Evolutionary conservation across 2,888 invertebrate species (phyloP), one percentile per base, ranked within the genome.

Genomic region (Eristalis intricaria): DNA sequence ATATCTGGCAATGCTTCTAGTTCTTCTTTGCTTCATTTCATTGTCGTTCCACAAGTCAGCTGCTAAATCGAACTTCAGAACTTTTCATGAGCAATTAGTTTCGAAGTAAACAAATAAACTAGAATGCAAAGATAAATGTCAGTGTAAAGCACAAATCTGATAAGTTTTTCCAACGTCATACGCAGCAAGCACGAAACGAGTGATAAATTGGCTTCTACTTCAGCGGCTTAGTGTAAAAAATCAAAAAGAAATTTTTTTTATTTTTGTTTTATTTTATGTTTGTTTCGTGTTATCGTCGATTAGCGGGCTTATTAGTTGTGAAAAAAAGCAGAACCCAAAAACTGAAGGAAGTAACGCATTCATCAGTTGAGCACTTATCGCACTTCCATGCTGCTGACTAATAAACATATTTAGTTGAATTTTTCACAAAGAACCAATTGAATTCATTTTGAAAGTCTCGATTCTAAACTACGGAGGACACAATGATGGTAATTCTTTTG

Each of bases 81-180:
- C 26, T 19, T 11, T 71, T 32, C 58, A 64, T 38, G 71, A 64
- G 61, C 70, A 64, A 43, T 65, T 26, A n/a, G 1, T 78, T 83
- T 84, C 80, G 76, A 68, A 80, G 69, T 87, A 80, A 87, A 87
- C 84, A 87, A 84, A 87, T 71, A 63, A 83, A 7, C 64, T 63
- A 38, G 70, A 73, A 64, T 73, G 61, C 84, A 73, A 35, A 7
- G 68, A 80, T 80, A 84, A 87, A 87, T 80, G 87, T 80, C 87
- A 73, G 4, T 3, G 26, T 11, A 73, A 83, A 79, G 56, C 32
- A 15, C 2, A 83, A 43, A 13, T 58, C 10, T 63, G 73, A 87
- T 84, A 80, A 69, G 68, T 76, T 84, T 83, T 86, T 84, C 32
- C 87, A 84, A 87, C 87, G 87, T 87, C 87, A 87, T 79, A 87